These are phyloP conservation scores for Allacma fusca DNA, from an alignment of 2,888 invertebrate species.

Conservation along the genomic window DNA sequence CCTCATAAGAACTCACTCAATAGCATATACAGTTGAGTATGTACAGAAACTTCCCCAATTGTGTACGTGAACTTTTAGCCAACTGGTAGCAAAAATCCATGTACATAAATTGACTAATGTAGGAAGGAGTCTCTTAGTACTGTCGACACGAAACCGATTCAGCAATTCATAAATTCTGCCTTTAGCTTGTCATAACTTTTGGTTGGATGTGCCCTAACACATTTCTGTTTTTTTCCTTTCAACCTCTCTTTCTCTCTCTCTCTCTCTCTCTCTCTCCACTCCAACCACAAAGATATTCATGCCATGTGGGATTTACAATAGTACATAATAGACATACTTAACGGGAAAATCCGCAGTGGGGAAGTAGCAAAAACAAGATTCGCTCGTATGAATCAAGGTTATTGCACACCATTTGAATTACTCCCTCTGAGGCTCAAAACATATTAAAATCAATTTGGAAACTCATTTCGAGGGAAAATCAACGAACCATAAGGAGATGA, in stretches of 20 bases:
- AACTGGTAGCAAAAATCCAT: too few species aligned
- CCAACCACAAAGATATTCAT: neutral
- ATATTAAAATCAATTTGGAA: slow-evolving; percentile 1
- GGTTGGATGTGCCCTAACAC: neutral
- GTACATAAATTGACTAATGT: too few species aligned
- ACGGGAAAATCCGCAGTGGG: neutral
- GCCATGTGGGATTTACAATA: neutral
- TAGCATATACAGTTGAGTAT: neutral
- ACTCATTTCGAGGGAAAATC: neutral
- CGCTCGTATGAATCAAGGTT: neutral
- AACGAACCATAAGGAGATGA: neutral
- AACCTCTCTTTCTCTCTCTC: neutral
- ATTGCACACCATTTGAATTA: neutral
- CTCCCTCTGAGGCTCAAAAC: neutral
- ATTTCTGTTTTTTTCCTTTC: neutral
- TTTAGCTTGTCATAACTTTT: slow-evolving; percentile 8
- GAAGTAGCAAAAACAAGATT: slow-evolving; percentile 3
- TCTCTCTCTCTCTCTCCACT: neutral
- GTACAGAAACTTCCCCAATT: neutral
- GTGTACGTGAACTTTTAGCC: too few species aligned
- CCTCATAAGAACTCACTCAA: too few species aligned
- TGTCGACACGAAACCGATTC: slow-evolving; percentile 4
- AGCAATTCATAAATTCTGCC: slow-evolving; percentile 1
- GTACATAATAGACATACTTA: neutral
- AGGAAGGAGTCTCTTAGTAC: neutral